A percentile compares a stretch with the other conserved stretches of the same genome.
Evolutionary conservation across 2,888 invertebrate genomes (phyloP).

Genomic region (Metacarcinus magister): DNA sequence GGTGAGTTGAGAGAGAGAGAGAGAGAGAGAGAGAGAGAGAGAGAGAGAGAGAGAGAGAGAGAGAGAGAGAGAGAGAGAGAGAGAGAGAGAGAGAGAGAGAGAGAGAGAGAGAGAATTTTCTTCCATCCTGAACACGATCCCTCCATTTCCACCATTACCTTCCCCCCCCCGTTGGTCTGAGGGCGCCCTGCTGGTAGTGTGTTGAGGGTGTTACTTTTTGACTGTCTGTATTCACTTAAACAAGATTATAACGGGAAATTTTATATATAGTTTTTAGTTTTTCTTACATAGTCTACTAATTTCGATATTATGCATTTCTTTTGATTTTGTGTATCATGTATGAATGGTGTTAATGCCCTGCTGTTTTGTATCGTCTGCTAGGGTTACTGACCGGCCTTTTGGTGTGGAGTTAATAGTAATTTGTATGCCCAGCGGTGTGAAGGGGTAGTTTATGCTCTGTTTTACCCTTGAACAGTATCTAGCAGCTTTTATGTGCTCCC

Average conservation of each 20-base stretch:
- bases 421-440: neutral
- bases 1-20: too few relatives aligned
- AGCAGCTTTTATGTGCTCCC: neutral
- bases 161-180: neutral
- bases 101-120: neutral
- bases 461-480: neutral
- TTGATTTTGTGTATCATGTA: too few relatives aligned
- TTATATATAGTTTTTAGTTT: neutral
- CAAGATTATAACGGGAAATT: too few relatives aligned
- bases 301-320: too few relatives aligned
- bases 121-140: neutral
- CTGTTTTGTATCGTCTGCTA: too few relatives aligned
- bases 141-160: neutral
- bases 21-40: too few relatives aligned
- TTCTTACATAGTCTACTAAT: neutral
- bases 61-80: neutral
- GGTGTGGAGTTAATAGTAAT: neutral
- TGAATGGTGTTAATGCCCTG: too few relatives aligned
- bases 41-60: neutral
- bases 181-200: too few relatives aligned
- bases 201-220: too few relatives aligned
- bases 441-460: neutral
- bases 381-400: neutral
- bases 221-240: too few relatives aligned
- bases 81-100: slow-evolving; percentile 15